Conservation (phyloP, 2,888 invertebrate genomes). For the Drosophila niveifrons region DNA sequence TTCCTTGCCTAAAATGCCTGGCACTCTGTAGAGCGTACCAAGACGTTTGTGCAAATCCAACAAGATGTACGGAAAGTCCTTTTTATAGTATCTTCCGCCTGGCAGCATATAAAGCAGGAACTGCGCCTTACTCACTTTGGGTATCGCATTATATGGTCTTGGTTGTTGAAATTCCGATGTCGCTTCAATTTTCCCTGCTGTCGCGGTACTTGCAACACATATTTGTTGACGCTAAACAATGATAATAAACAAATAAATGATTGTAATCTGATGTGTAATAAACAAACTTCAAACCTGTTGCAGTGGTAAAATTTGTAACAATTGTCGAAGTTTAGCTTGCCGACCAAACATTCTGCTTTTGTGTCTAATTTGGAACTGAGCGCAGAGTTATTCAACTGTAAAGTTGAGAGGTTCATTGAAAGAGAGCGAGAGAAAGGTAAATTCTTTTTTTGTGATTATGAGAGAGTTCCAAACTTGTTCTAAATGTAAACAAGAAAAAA, state of each 20-base stretch:
- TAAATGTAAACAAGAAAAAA: neutral
- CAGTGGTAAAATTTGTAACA: neutral
- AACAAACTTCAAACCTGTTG: neutral
- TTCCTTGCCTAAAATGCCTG: constrained; percentile 6
- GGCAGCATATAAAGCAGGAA: constrained; percentile 9
- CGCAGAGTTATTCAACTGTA: no score
- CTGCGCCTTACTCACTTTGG: constrained; percentile 4
- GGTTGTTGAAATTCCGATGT: constrained; percentile 1
- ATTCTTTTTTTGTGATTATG: no score
- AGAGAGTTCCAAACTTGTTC: neutral
- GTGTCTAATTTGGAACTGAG: neutral
- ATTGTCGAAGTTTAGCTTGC: neutral
- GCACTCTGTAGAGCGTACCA: constrained; percentile 8
- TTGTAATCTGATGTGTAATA: neutral
- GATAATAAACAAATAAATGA: neutral
- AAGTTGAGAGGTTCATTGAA: neutral
- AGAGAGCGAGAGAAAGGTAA: neutral
- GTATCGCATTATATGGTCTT: constrained; percentile 7
- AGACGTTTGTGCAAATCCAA: constrained; percentile 3
- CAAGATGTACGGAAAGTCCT: neutral
- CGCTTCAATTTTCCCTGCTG: no score
- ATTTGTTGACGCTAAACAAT: neutral
- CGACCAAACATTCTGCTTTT: constrained; percentile 1
- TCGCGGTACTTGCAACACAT: neutral
- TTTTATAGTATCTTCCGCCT: constrained; percentile 13